Conservation (phyloP, 1,140 invertebrate species). For the Luehdorfia chinensis region DNA sequence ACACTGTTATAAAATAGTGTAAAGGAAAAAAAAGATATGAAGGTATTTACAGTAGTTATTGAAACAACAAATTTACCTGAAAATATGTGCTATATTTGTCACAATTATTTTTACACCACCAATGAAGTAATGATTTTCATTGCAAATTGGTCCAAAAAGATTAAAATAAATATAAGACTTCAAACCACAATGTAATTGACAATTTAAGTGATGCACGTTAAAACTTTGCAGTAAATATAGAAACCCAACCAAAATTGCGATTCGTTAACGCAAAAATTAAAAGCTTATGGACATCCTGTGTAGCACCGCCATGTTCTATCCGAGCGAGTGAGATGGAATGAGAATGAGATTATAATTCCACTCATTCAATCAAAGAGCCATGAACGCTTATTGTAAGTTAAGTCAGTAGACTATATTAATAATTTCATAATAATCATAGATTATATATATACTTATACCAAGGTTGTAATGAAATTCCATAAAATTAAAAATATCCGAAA, state of each 20-base stretch:
- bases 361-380: constrained; percentile 19
- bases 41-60: constrained; percentile 27
- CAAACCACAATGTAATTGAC: constrained; percentile 20
- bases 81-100: constrained; percentile 68
- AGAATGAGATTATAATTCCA: constrained; percentile 22
- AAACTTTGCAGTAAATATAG: constrained; percentile 21
- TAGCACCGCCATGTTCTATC: constrained; percentile 73
- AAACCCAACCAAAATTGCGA: constrained; percentile 37
- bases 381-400: constrained; percentile 20
- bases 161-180: constrained; percentile 26
- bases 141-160: constrained; percentile 48
- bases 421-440: constrained; percentile 4
- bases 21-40: constrained; percentile 14
- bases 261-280: constrained; percentile 61
- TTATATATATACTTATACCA: no score
- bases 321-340: constrained; percentile 44
- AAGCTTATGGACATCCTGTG: constrained; percentile 69
- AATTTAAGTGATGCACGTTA: constrained; percentile 21
- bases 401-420: no score
- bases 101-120: constrained; percentile 76
- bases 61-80: constrained; percentile 65
- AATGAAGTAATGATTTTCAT: constrained; percentile 74
- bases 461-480: no score
- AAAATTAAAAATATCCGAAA: no score
- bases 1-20: constrained; percentile 23